phyloP scores from a whole-genome alignment of 2,797 vertebrate species.

The Xiphophorus birchmanni region DNA sequence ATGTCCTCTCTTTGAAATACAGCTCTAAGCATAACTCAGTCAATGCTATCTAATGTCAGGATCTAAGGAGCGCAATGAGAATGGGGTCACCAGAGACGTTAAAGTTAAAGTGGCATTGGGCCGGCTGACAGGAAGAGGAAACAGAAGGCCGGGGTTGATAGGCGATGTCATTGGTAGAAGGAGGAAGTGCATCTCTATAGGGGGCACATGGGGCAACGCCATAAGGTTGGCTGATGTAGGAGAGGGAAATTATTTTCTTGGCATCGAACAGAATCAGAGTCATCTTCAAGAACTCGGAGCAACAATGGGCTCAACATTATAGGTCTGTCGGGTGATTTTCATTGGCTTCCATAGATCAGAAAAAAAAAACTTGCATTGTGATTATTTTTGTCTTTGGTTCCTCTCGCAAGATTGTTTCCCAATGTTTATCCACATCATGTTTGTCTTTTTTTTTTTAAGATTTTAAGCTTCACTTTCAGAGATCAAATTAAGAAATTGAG shows the following conservation, averaged over 20 bases:
- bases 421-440: background rate
- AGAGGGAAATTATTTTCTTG: slow-evolving; percentile 50
- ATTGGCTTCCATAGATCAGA: background rate
- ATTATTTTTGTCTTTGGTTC: background rate
- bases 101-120: slow-evolving; percentile 38
- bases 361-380: background rate
- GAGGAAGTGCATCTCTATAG: slow-evolving; percentile 71
- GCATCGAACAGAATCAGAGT: slow-evolving; percentile 26
- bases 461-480: background rate
- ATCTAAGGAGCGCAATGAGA: slow-evolving; percentile 48
- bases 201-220: slow-evolving; percentile 50
- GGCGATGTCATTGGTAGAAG: slow-evolving; percentile 64
- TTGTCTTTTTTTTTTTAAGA: background rate
- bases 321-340: background rate
- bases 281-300: background rate
- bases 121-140: slow-evolving; percentile 77
- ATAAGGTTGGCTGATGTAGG: slow-evolving; percentile 43
- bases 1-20: slow-evolving; percentile 48
- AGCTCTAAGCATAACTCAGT: slow-evolving; percentile 15
- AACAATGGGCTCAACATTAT: slow-evolving; percentile 7
- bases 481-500: background rate
- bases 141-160: slow-evolving; percentile 78
- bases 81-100: slow-evolving; percentile 57
- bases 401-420: background rate
- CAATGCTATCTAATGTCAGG: slow-evolving; percentile 44